These are phyloP conservation scores for Coregonus ussuriensis DNA, from an alignment of 2,797 vertebrate species.

Conservation along the genomic window DNA sequence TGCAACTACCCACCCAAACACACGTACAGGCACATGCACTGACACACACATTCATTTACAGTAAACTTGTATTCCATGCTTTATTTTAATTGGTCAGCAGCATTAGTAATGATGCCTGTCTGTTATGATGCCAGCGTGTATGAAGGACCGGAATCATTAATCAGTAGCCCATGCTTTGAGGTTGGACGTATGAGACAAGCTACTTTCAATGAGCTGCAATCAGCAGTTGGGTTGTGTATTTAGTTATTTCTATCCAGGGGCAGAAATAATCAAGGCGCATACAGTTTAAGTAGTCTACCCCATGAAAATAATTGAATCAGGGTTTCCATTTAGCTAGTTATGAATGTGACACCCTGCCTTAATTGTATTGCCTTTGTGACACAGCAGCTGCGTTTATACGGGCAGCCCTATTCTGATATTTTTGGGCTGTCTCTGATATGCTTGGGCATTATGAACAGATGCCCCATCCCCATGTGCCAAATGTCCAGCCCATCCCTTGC, in stretches of 20 bases:
- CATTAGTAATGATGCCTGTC: constrained; percentile 39
- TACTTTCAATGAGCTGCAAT: constrained; percentile 52
- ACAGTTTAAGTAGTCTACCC: background rate
- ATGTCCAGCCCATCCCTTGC: background rate
- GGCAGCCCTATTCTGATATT: background rate
- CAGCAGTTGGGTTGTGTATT: constrained; percentile 31
- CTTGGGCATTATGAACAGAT: too few species aligned
- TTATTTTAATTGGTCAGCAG: constrained; percentile 48
- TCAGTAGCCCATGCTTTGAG: constrained; percentile 50
- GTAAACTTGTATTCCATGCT: constrained; percentile 37
- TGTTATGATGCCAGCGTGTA: constrained; percentile 32
- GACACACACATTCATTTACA: background rate
- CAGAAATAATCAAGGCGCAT: constrained; percentile 6
- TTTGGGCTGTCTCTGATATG: background rate
- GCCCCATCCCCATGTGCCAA: background rate
- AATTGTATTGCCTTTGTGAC: too few species aligned
- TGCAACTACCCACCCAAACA: too few species aligned
- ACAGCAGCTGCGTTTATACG: background rate
- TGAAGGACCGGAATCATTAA: constrained; percentile 41
- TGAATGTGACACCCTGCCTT: constrained; percentile 13
- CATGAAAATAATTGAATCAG: background rate
- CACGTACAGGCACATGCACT: too few species aligned
- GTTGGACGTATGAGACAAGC: constrained; percentile 48
- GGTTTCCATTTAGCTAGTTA: background rate
- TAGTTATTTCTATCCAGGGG: constrained; percentile 26